Base-by-base conservation (phyloP, 2,113 vertebrate species). In the Asarcornis scutulata region DNA sequence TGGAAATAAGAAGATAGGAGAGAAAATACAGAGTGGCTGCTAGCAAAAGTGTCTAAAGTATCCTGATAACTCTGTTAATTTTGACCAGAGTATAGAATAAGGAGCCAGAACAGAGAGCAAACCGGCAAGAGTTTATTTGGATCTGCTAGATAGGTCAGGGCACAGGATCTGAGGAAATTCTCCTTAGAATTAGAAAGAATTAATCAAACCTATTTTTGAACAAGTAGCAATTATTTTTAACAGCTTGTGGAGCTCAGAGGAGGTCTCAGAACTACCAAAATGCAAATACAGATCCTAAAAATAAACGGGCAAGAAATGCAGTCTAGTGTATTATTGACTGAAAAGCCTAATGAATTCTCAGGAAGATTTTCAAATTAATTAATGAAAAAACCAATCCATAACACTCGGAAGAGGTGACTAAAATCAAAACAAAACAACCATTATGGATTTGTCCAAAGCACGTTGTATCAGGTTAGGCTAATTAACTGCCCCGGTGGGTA, bases 231-330 rank as follows among this genome's bases (percentile, higher is more conserved):
- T 93, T 80, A 63, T 67, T 91, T 91, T 77, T 78, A 91, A 84
- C 69, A 93, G 74, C 82, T 78, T 67, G 52, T 79, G 85, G 69
- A 91, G 74, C 58, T 59, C 78, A 56, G 78, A 91, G 85, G 75
- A 77, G 77, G 81, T 64, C 83, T 94, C 48, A 13, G 40, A 75
- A 72, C 88, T 89, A 85, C 91, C 88, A 91, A 83, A 83, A 93
- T 89, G 85, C 86, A 88, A 93, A 94, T 85, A 85, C 22, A n/a
- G n/a, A 40, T 82, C 53, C 42, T 82, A 79, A 85, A 59, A 55
- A 48, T 62, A 55, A 85, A 78, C 36, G 29, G 36, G 13, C 69
- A 88, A 76, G 55, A 55, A 32, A 56, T 31, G 26, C 32, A 71
- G 46, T 32, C 76, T 46, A 29, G 46, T 44, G 55, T 75, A 59